Conservation (phyloP, 2,797 vertebrate genomes). For the Cetoscarus ocellatus region DNA sequence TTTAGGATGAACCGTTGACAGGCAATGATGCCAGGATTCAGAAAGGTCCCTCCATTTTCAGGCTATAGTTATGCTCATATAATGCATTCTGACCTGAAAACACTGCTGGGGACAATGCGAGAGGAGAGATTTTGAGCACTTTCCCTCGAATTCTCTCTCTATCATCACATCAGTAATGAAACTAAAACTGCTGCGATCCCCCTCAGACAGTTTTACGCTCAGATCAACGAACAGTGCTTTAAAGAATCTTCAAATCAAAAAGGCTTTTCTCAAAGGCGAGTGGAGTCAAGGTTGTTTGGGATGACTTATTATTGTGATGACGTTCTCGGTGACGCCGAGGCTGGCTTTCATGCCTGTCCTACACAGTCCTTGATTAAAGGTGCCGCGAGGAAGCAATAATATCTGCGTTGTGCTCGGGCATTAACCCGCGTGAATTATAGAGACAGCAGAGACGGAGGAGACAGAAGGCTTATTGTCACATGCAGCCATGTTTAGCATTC, state of each 20-base stretch:
- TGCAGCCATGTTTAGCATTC: conserved; percentile 68
- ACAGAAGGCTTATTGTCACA: conserved; percentile 68
- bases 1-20: too few species aligned
- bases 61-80: too few species aligned
- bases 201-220: conserved; percentile 19
- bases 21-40: too few species aligned
- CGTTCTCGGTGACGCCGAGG: conserved; percentile 41
- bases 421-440: conserved; percentile 61
- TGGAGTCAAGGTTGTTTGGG: conserved; percentile 65
- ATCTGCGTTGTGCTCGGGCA: conserved; percentile 58
- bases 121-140: conserved; percentile 21
- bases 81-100: conserved; percentile 10
- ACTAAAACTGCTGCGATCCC: conserved; percentile 18
- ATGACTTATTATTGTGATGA: conserved; percentile 66
- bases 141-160: conserved; percentile 34
- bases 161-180: conserved; percentile 24
- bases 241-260: conserved; percentile 43
- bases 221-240: conserved; percentile 12
- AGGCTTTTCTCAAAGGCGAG: conserved; percentile 32
- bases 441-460: conserved; percentile 39
- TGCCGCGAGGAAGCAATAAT: conserved; percentile 62
- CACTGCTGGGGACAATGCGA: not conserved
- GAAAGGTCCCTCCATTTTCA: too few species aligned
- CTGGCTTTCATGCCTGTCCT: conserved; percentile 67
- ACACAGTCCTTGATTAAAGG: conserved; percentile 77